phyloP scores from a whole-genome alignment of 2,888 invertebrate species.

The Pelosia muscerda region DNA sequence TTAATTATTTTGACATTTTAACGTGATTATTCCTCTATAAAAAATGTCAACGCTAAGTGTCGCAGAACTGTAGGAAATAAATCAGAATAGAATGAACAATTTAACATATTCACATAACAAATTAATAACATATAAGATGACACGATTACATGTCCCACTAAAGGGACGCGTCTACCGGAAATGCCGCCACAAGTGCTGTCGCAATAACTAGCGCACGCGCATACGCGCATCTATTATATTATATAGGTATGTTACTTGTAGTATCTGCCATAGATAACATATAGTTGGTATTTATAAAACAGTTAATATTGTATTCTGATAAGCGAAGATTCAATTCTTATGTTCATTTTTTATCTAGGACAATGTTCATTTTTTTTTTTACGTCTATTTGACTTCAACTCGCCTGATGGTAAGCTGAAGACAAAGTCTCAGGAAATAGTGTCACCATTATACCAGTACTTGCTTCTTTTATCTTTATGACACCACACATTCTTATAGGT shows the following conservation, averaged over 20 bases:
- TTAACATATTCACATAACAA: not conserved
- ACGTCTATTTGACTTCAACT: no score
- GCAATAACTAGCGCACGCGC: slow-evolving; percentile 1
- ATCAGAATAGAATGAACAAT: not conserved
- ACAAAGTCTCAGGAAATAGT: no score
- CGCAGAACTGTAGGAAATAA: not conserved
- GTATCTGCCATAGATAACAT: not conserved
- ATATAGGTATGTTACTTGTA: not conserved
- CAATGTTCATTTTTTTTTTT: not conserved
- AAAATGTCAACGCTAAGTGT: not conserved
- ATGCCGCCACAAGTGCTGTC: slow-evolving; percentile 5
- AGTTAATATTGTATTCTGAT: no score
- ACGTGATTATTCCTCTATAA: not conserved
- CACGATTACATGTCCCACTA: slow-evolving; percentile 9
- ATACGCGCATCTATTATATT: not conserved
- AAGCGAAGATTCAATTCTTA: not conserved
- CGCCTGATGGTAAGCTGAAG: no score
- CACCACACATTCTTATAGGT: no score
- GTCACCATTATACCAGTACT: no score
- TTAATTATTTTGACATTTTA: not conserved
- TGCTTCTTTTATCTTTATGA: no score
- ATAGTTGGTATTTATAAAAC: no score
- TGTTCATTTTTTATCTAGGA: not conserved
- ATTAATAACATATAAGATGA: slow-evolving; percentile 19
- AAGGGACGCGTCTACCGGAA: slow-evolving; percentile 4